Conservation (phyloP, 2,113 vertebrate species). For the Ia io region DNA sequence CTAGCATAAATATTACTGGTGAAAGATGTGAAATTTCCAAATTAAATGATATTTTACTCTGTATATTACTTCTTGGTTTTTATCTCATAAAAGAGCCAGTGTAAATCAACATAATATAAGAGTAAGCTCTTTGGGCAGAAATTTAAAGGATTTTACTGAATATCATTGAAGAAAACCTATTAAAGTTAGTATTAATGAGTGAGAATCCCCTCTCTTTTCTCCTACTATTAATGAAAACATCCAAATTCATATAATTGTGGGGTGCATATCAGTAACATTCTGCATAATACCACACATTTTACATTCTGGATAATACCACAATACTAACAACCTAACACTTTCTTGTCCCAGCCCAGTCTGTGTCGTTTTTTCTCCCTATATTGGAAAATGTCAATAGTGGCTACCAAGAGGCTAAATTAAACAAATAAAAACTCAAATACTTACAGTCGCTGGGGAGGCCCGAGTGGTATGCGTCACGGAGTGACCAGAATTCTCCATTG, state of each 20-base stretch:
- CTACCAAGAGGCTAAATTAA: background rate
- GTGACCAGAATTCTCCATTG: conserved; percentile 90
- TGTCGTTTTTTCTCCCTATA: background rate
- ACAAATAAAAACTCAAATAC: conserved; percentile 72
- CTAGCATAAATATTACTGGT: background rate
- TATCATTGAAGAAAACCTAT: background rate
- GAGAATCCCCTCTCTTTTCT: background rate
- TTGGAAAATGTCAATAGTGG: background rate
- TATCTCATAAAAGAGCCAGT: background rate
- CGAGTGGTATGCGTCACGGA: conserved; percentile 88
- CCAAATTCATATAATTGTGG: background rate
- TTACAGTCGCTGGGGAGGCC: conserved; percentile 89
- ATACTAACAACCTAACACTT: background rate
- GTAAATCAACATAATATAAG: background rate
- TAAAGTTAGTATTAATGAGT: background rate
- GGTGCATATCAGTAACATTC: background rate
- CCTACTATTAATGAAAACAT: background rate
- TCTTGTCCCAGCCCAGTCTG: background rate
- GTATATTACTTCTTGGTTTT: background rate
- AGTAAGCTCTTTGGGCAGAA: background rate
- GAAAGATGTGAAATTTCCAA: background rate
- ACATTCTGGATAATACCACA: background rate
- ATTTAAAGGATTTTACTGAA: background rate
- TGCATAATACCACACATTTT: background rate
- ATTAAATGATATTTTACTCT: background rate